Percentiles rank a stretch among this genome's conserved stretches.
These are phyloP conservation scores for Staurois parvus DNA, from an alignment of 2,797 vertebrate genomes.

Conservation along the genomic window DNA sequence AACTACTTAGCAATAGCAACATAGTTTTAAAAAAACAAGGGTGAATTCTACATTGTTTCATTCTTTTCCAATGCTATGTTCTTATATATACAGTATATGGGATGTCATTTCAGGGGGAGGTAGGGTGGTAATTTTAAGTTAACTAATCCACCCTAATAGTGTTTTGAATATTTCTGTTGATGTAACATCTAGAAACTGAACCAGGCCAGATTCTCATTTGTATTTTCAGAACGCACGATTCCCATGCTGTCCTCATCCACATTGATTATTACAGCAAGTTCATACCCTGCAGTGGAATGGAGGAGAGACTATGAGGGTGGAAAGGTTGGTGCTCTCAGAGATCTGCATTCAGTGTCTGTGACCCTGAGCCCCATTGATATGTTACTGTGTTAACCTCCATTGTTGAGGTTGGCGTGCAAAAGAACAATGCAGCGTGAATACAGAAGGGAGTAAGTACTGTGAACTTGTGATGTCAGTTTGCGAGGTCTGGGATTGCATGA, in stretches of 20 bases:
- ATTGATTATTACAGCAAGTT: background rate
- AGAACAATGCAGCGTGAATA: constrained; percentile 33
- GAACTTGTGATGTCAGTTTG: constrained; percentile 45
- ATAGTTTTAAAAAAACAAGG: no score
- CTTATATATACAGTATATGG: no score
- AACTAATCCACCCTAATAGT: no score
- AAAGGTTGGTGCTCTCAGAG: constrained; percentile 1
- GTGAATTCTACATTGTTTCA: no score
- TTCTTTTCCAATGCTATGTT: no score
- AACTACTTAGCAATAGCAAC: no score
- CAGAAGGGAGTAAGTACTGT: constrained; percentile 35
- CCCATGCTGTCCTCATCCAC: background rate
- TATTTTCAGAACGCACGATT: background rate
- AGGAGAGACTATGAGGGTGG: background rate
- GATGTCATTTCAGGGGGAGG: no score
- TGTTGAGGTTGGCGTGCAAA: constrained; percentile 41
- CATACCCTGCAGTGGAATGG: background rate
- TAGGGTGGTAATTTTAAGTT: no score
- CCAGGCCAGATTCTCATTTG: no score
- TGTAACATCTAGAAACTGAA: no score
- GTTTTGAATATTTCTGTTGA: no score
- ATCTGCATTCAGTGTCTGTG: constrained; percentile 17
- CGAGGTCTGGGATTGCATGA: constrained; percentile 16
- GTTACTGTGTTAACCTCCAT: constrained; percentile 34
- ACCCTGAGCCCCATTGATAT: constrained; percentile 28